phyloP scores from a whole-genome alignment of 2,797 vertebrate genomes.

The Helicolenus hilgendorfi region DNA sequence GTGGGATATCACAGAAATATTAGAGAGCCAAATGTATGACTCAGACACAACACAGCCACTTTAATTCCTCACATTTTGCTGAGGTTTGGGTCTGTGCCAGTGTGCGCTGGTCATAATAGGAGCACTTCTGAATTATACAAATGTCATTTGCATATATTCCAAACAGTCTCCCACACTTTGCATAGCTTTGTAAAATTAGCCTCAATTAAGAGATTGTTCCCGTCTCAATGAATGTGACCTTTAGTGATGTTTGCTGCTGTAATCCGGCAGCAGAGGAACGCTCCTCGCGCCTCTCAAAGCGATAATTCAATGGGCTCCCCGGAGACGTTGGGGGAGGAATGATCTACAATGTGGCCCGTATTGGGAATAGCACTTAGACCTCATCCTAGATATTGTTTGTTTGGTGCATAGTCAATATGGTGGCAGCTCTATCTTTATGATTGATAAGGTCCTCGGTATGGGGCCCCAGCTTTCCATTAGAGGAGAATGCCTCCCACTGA shows the following conservation, averaged over 20 bases:
- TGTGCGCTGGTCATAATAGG: background rate
- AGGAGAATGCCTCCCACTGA: conserved; percentile 70
- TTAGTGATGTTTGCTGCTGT: conserved; percentile 24
- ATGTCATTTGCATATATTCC: conserved; percentile 28
- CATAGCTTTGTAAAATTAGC: conserved; percentile 31
- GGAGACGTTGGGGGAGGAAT: conserved; percentile 58
- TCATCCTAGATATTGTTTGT: conserved; percentile 84
- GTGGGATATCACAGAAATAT: conserved; percentile 5
- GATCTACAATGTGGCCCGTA: conserved; percentile 70
- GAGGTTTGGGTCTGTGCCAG: conserved; percentile 17
- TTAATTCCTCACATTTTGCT: conserved; percentile 5
- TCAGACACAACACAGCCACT: conserved; percentile 8
- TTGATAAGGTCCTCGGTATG: conserved; percentile 69
- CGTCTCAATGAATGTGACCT: conserved; percentile 35
- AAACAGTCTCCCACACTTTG: conserved; percentile 29
- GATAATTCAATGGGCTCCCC: conserved; percentile 71
- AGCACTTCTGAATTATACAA: conserved; percentile 42
- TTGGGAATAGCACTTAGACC: conserved; percentile 81
- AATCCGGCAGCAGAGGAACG: conserved; percentile 14
- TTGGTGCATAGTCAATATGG: conserved; percentile 81
- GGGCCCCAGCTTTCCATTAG: conserved; percentile 73
- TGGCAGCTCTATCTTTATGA: conserved; percentile 85
- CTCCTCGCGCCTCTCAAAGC: background rate
- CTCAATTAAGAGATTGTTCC: conserved; percentile 24
- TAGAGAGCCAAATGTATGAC: conserved; percentile 19